Conservation (phyloP, 2,888 invertebrate species). For the Dynastes maya region DNA sequence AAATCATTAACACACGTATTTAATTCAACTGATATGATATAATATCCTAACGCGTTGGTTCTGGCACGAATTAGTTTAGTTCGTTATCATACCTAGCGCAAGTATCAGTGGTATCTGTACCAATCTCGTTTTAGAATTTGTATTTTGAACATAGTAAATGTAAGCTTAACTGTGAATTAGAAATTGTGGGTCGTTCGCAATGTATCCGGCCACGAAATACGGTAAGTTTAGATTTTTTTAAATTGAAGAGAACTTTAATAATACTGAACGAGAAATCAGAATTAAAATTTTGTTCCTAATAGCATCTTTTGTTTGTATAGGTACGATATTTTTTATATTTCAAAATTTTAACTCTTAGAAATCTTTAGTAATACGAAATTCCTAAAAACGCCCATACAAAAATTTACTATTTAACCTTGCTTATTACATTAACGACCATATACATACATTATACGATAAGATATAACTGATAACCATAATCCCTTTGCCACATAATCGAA, state of each 20-base stretch:
- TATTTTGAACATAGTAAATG: background rate
- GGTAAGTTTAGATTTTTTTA: constrained; percentile 8
- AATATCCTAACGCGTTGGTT: no score
- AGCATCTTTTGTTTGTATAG: background rate
- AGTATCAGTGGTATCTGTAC: background rate
- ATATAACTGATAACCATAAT: constrained; percentile 9
- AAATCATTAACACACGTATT: no score
- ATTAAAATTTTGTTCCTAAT: background rate
- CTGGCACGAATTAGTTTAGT: background rate
- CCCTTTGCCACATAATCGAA: background rate
- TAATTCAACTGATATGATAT: no score
- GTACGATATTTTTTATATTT: background rate
- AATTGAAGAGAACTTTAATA: background rate
- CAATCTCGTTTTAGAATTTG: background rate
- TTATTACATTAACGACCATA: background rate
- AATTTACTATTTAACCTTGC: background rate
- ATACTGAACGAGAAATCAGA: background rate
- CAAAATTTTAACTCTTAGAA: background rate
- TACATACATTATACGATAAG: background rate
- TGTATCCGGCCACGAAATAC: constrained; percentile 39
- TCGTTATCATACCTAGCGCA: background rate
- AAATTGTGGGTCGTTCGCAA: background rate
- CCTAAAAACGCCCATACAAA: background rate
- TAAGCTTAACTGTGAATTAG: background rate
- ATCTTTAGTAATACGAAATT: background rate